Evolutionary conservation across 2,797 vertebrate genomes (phyloP), one percentile per base, ranked within the genome.

Genomic region (Benthosema pterotum): DNA sequence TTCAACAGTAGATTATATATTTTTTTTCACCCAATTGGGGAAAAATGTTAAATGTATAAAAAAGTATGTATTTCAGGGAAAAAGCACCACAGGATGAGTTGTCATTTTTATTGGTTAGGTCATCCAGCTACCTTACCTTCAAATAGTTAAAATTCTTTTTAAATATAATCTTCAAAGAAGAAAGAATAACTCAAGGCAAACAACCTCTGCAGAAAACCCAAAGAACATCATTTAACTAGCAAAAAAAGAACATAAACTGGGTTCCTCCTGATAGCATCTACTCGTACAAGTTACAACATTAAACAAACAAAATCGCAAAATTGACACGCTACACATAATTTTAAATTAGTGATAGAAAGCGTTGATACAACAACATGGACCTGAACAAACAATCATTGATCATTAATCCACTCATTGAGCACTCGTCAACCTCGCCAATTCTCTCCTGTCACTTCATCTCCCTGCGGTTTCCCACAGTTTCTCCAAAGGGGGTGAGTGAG

Each of bases 81-180:
- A 51, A 11, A 55, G 57, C 43, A 42, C 13, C 60, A 42, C 28
- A 22, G 28, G 43, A 61, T 71, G 60, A 11, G 57, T 74, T 78
- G 70, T 63, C 2, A 60, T 80, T 63, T 89, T 89, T 89, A 90
- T 91, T 89, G 84, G 84, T 88, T 84, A 86, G 84, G 83, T 92
- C 90, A 87, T 91, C 84, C 91, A 92, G 90, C 91, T 94, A 94
- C 87, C 91, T 93, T 88, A 89, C 87, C 88, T 62, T 93, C 88
- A 93, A 79, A 80, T 87, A 84, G 63, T 87, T 82, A 80, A 70
- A 80, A 73, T 72, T 25, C 68, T 16, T 82, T 83, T 87, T 80
- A 87, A 89, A 87, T 87, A 89, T 85, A 1, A 51, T 80, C 59
- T 80, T 68, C 25, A 78, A 78, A 80, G 71, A 83, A 69, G 52